Conservation (phyloP, 2,888 invertebrate species). For the Tanypteryx hageni region DNA sequence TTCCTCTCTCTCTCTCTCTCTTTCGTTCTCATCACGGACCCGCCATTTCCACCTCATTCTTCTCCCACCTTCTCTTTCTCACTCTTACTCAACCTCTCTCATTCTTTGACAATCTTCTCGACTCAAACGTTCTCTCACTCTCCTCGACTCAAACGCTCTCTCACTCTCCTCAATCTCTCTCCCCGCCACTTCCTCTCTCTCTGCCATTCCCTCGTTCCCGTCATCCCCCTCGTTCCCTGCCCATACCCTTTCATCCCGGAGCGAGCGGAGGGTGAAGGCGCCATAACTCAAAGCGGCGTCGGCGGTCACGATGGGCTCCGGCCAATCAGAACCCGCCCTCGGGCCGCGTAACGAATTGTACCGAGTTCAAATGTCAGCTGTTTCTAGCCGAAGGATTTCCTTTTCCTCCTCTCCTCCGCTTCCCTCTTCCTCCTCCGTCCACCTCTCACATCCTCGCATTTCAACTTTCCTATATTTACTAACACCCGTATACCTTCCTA, state of each 20-base stretch:
- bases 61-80: slow-evolving; percentile 21
- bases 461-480: not conserved
- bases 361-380: slow-evolving; percentile 64
- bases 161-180: not conserved
- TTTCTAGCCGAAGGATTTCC: slow-evolving; percentile 58
- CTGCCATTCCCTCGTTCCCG: slow-evolving; percentile 28
- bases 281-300: slow-evolving; percentile 60
- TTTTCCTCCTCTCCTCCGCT: slow-evolving; percentile 18
- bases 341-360: slow-evolving; percentile 63
- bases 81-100: slow-evolving; percentile 18
- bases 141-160: not conserved
- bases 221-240: slow-evolving; percentile 43
- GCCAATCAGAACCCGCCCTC: slow-evolving; percentile 59
- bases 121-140: slow-evolving; percentile 1
- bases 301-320: slow-evolving; percentile 60
- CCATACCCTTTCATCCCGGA: slow-evolving; percentile 39
- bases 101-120: slow-evolving; percentile 25
- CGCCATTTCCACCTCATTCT: not conserved
- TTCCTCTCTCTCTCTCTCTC: not conserved
- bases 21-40: not conserved
- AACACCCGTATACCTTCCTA: not conserved
- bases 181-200: not conserved
- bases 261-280: slow-evolving; percentile 62
- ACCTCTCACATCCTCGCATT: not conserved
- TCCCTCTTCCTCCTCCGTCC: not conserved